Conservation (phyloP, 2,797 vertebrate genomes). For the Prunella strophiata region DNA sequence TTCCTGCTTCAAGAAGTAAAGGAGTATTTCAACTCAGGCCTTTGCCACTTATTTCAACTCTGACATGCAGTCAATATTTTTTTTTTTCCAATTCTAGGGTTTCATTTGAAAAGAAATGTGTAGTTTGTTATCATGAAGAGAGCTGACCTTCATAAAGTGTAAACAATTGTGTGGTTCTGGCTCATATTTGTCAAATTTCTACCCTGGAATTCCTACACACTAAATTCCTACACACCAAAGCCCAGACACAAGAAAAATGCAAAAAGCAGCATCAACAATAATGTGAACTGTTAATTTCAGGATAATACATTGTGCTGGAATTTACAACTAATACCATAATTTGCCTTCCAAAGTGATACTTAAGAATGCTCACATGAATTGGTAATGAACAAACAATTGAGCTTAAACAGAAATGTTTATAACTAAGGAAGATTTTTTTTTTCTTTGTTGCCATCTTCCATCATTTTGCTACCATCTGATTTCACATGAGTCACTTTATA, state of each 20-base stretch:
- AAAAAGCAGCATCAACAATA: not conserved
- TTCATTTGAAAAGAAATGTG: not conserved
- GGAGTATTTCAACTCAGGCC: not conserved
- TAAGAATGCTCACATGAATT: not conserved
- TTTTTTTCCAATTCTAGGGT: not conserved
- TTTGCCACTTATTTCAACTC: not conserved
- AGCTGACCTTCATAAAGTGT: not conserved
- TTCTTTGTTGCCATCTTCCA: not conserved
- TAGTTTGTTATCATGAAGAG: not conserved
- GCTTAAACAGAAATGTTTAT: not conserved
- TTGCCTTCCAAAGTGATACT: not conserved
- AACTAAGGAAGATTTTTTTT: not conserved
- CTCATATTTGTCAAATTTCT: not conserved
- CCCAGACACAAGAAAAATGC: not conserved
- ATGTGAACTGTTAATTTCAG: not conserved
- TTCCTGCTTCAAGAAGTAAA: not conserved
- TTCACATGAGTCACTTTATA: not conserved
- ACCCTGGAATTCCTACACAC: too few relatives aligned
- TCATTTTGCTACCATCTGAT: not conserved
- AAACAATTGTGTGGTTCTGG: not conserved
- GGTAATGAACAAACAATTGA: not conserved
- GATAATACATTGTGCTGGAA: not conserved
- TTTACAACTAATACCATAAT: not conserved
- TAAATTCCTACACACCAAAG: not conserved
- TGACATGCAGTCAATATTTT: not conserved